Base-by-base conservation (phyloP, 1,140 invertebrate species). In the Tyrophagus putrescentiae region DNA sequence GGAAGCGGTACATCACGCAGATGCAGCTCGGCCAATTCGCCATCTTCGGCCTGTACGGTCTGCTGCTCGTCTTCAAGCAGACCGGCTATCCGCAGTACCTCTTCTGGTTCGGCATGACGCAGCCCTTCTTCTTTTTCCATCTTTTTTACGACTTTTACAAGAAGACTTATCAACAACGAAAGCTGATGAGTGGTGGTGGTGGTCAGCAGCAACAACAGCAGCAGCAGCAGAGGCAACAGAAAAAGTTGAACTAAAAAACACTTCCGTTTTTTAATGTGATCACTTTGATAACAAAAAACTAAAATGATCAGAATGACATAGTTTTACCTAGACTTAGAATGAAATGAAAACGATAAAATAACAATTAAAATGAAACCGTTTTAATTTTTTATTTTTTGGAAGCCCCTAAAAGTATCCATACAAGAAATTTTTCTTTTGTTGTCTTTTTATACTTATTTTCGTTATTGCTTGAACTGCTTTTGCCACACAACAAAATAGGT, bases 1-100 rank as follows among this genome's bases (percentile, higher is more conserved):
- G 78, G 77, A 79, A 79, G 67, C 71, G 72, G 64, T 78, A 79
- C 68, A 71, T 79, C 42, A 79, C 78, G 4, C 71, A 71, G 57
- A 67, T 78, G 23, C 78, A 79, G 67, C 67, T 79, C 66, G 72
- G 77, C 33, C 64, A 65, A 41, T 62, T 65, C 29, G 16, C 53
- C 52, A 48, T 48, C 7, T n/a, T 48, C 31, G 31, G 25, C 6
- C 13, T n/a, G 23, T 48, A 48, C 31, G 5, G 23, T 13, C 6
- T 48, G n/a, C 13, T 48, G 7, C 31, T 48, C 21, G 31, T 6
- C 6, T n/a, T 5, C 5, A 13, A 27, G 7, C 44, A 48, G 31
- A 48, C 44, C n/a, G 44, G 44, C 6, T 48, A 48, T n/a, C 44
- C 44, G n/a, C 18, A 6, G 6, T 27, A 13, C 23, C 31, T 21